Conservation (phyloP, 1,140 invertebrate genomes). For the Hyles vespertilio region DNA sequence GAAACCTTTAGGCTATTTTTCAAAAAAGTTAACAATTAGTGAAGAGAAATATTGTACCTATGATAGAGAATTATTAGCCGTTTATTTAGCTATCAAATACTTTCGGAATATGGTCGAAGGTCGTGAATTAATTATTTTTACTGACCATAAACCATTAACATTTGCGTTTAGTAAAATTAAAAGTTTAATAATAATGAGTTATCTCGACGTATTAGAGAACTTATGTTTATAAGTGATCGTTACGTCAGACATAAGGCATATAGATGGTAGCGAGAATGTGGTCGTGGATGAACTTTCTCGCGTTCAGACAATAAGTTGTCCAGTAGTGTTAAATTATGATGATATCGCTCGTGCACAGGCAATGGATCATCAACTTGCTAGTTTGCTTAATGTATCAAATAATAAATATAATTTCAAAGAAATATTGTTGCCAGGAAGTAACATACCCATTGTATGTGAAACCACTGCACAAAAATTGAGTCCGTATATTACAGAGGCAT, state of each 20-base stretch:
- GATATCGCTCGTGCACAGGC: too few relatives aligned
- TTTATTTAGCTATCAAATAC: conserved; percentile 4
- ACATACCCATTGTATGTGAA: too few relatives aligned
- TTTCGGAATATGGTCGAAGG: conserved; percentile 10
- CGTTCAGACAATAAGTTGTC: conserved; percentile 15
- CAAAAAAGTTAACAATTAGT: not conserved
- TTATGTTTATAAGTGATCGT: conserved; percentile 6
- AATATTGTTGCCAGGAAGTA: too few relatives aligned
- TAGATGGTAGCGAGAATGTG: conserved; percentile 15
- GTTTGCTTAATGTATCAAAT: too few relatives aligned
- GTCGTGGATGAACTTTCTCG: conserved; percentile 39
- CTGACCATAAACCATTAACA: conserved; percentile 10
- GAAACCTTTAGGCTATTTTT: conserved; percentile 15
- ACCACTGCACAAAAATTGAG: too few relatives aligned
- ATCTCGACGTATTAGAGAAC: not conserved
- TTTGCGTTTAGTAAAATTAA: conserved; percentile 2
- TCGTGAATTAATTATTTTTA: conserved; percentile 3
- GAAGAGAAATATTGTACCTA: conserved; percentile 4
- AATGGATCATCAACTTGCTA: too few relatives aligned
- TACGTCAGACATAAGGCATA: conserved; percentile 6
- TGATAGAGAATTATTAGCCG: conserved; percentile 8
- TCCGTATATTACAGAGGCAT: conserved; percentile 20
- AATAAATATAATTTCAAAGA: too few relatives aligned
- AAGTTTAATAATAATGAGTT: conserved; percentile 3
- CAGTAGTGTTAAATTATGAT: conserved; percentile 15